Percentiles rank a stretch among this genome's conserved stretches.
Conservation (phyloP, 2,113 vertebrate genomes). For the Periophthalmodon schlosseri region DNA sequence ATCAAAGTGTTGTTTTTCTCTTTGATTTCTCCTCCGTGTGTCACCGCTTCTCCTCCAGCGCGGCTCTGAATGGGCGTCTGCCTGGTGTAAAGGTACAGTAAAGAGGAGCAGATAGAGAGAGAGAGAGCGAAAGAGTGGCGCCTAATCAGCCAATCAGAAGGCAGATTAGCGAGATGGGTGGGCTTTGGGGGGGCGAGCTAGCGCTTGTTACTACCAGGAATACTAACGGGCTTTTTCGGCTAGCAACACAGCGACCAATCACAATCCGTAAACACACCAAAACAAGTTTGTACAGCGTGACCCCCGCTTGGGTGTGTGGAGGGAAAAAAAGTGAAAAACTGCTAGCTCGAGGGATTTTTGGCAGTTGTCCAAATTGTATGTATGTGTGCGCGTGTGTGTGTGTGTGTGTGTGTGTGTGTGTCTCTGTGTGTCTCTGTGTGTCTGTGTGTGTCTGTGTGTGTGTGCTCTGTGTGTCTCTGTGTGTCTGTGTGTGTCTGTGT, state of each 20-base stretch:
- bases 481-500: constrained; percentile 14
- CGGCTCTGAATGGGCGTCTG: constrained; percentile 39
- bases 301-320: constrained; percentile 41
- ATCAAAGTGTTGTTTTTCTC: constrained; percentile 25
- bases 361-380: constrained; percentile 57
- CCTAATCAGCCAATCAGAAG: constrained; percentile 76
- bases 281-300: constrained; percentile 77
- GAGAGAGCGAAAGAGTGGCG: constrained; percentile 40
- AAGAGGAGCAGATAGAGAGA: not conserved
- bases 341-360: constrained; percentile 65
- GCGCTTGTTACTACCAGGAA: constrained; percentile 63
- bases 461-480: constrained; percentile 38
- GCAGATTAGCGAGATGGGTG: constrained; percentile 51
- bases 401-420: constrained; percentile 18
- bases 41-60: constrained; percentile 39
- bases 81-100: constrained; percentile 53
- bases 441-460: not conserved
- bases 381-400: constrained; percentile 35
- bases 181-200: constrained; percentile 41
- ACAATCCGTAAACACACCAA: constrained; percentile 72
- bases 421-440: constrained; percentile 40
- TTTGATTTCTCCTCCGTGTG: constrained; percentile 57
- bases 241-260: constrained; percentile 80
- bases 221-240: constrained; percentile 53
- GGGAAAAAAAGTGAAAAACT: constrained; percentile 56